phyloP scores from a whole-genome alignment of 2,113 vertebrate genomes.

The Hiodon alosoides region DNA sequence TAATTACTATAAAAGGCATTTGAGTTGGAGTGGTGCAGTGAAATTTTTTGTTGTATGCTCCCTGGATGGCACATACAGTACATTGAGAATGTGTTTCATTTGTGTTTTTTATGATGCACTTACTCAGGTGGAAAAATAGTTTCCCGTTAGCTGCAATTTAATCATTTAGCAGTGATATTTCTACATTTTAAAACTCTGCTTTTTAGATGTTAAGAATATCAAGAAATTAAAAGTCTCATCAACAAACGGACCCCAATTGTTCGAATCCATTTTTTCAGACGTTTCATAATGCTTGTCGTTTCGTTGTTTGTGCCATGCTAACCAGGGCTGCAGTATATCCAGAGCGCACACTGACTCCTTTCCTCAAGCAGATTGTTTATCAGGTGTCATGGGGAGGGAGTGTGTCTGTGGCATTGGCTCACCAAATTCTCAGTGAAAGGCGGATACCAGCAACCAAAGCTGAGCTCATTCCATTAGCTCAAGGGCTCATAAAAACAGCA shows the following conservation, averaged over 20 bases:
- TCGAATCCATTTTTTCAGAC: too few relatives aligned
- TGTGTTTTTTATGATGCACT: too few relatives aligned
- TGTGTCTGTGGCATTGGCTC: not conserved
- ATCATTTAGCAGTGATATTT: too few relatives aligned
- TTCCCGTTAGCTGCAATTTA: too few relatives aligned
- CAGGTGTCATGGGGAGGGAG: not conserved
- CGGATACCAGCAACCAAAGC: not conserved
- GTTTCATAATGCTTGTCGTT: not conserved
- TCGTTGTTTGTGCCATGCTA: not conserved
- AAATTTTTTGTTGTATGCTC: not conserved
- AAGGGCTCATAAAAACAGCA: not conserved
- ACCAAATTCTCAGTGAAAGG: not conserved
- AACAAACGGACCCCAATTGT: too few relatives aligned
- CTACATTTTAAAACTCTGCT: too few relatives aligned
- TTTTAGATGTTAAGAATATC: too few relatives aligned
- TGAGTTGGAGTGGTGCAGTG: slow-evolving; percentile 5
- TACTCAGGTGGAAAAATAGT: too few relatives aligned
- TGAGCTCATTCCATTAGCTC: not conserved
- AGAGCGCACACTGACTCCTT: too few relatives aligned
- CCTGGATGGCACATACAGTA: not conserved
- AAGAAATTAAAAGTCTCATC: too few relatives aligned
- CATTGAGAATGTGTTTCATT: too few relatives aligned
- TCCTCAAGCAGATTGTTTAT: not conserved
- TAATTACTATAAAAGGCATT: not conserved
- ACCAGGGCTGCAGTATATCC: not conserved